A percentile compares a stretch with the other conserved stretches of the same genome.
phyloP scores from a whole-genome alignment of 2,797 vertebrate species.

The Crax fasciolata region DNA sequence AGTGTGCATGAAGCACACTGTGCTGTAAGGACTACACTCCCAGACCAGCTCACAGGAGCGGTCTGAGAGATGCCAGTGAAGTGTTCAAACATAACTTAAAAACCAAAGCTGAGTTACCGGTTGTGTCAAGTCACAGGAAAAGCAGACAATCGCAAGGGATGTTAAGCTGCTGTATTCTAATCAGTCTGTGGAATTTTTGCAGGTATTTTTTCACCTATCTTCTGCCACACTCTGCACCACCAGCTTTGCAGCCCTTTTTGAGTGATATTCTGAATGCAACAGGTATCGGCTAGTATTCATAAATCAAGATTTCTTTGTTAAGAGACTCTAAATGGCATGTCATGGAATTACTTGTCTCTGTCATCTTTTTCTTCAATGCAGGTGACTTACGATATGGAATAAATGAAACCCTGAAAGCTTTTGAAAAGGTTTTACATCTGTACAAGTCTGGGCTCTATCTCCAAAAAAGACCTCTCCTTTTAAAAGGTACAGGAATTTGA shows the following conservation, averaged over 20 bases:
- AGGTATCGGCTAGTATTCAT: slow-evolving; percentile 61
- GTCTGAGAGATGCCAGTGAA: not conserved
- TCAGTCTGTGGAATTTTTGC: slow-evolving; percentile 56
- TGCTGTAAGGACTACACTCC: not conserved
- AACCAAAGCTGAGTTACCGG: not conserved
- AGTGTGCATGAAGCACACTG: not conserved
- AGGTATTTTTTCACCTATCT: slow-evolving; percentile 97
- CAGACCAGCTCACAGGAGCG: not conserved
- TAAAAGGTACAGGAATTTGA: slow-evolving; percentile 83
- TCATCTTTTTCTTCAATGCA: slow-evolving; percentile 64
- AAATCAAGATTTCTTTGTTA: not conserved
- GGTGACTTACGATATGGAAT: slow-evolving; percentile 89
- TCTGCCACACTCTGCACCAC: slow-evolving; percentile 91
- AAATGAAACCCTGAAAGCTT: slow-evolving; percentile 89
- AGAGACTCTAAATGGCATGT: not conserved
- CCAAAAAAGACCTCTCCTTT: slow-evolving; percentile 77
- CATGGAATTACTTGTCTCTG: not conserved
- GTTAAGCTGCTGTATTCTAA: slow-evolving; percentile 22
- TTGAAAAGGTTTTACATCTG: slow-evolving; percentile 89
- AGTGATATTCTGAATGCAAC: slow-evolving; percentile 92
- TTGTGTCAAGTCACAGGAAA: not conserved
- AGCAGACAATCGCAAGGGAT: not conserved
- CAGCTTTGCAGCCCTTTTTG: slow-evolving; percentile 87
- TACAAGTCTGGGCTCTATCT: slow-evolving; percentile 92
- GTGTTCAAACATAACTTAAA: not conserved